Percentiles rank a stretch among this genome's conserved stretches.
Conservation (phyloP, 2,113 vertebrate species). For the Cryptotis parvus region DNA sequence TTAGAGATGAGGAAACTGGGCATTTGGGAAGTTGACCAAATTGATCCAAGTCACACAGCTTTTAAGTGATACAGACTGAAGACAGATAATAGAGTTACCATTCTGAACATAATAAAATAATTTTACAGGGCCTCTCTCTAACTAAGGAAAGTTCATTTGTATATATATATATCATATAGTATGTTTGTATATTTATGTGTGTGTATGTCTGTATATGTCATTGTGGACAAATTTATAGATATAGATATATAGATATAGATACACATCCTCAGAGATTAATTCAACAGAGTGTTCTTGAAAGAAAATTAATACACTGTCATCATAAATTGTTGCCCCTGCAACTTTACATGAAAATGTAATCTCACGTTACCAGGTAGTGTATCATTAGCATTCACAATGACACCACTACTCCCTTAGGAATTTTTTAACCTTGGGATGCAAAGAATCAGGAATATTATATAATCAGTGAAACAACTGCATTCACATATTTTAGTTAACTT, state of each 20-base stretch:
- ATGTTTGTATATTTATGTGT: no score
- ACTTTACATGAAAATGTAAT: not conserved
- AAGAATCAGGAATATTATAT: not conserved
- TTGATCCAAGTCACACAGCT: no score
- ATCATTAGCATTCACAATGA: not conserved
- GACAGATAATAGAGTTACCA: no score
- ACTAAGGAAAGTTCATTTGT: no score
- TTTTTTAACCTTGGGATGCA: not conserved
- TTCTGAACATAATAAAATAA: no score
- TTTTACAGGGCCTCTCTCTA: no score
- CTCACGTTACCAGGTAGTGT: not conserved
- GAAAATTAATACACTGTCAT: not conserved
- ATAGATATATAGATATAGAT: not conserved
- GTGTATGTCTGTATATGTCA: no score
- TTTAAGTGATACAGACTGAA: no score
- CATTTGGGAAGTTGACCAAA: no score
- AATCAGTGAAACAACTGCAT: not conserved
- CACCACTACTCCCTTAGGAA: not conserved
- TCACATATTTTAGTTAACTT: not conserved
- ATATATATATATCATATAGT: no score
- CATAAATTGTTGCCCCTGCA: not conserved
- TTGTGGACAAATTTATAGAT: not conserved
- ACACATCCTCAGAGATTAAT: not conserved
- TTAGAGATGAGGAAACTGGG: no score
- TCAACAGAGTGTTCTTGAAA: not conserved